Evolutionary conservation across 1,140 invertebrate species (phyloP).

Genomic region (Teleopsis dalmanni): DNA sequence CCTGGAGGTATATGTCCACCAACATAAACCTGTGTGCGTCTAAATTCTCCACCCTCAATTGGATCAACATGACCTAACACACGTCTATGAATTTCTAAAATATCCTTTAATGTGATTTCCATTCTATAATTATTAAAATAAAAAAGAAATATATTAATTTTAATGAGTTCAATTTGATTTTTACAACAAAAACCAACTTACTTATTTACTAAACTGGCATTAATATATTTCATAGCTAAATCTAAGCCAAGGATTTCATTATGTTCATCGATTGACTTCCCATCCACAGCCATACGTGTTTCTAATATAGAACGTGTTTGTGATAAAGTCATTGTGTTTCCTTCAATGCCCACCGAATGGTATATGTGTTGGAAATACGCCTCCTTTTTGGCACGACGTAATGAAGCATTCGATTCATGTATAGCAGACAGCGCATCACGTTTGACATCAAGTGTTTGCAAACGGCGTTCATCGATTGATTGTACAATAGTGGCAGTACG

Average conservation of each 20-base stretch:
- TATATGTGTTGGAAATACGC: constrained; percentile 95
- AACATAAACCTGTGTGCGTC: constrained; percentile 82
- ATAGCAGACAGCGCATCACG: constrained; percentile 71
- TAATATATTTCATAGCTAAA: constrained; percentile 91
- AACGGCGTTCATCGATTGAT: constrained; percentile 72
- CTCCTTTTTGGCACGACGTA: constrained; percentile 84
- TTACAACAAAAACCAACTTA: constrained; percentile 19
- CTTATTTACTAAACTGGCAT: constrained; percentile 76
- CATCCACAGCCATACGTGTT: constrained; percentile 83
- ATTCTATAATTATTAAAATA: constrained; percentile 45
- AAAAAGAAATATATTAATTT: not conserved
- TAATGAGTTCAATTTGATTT: not conserved
- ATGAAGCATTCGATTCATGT: constrained; percentile 67
- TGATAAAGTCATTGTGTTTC: constrained; percentile 91
- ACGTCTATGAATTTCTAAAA: constrained; percentile 85
- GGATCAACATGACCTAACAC: constrained; percentile 92
- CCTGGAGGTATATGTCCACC: constrained; percentile 84
- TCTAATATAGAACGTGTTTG: constrained; percentile 90
- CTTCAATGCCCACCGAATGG: constrained; percentile 95
- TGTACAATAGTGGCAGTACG: constrained; percentile 83
- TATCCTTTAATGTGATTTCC: constrained; percentile 74
- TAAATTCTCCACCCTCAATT: constrained; percentile 73
- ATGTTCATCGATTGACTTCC: constrained; percentile 93
- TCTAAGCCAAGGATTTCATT: constrained; percentile 94
- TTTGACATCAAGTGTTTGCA: constrained; percentile 80